These are phyloP conservation scores for Sebastes itinus DNA, from an alignment of 2,797 vertebrate species.

Conservation along the genomic window DNA sequence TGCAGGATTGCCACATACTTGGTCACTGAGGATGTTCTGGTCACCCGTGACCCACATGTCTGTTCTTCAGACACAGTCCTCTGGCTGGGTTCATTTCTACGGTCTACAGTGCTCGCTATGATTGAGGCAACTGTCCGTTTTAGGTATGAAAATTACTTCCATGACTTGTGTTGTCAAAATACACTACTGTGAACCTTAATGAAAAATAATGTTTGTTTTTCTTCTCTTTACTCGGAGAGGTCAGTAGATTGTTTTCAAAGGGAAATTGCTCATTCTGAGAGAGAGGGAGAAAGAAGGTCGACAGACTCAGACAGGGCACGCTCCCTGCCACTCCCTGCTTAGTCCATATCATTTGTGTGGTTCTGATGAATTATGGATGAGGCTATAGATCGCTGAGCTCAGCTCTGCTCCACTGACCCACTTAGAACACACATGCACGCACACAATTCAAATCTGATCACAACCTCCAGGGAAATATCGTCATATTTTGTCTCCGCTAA, in stretches of 20 bases:
- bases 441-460: slow-evolving; percentile 58
- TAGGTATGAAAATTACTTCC: not conserved
- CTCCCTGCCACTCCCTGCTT: slow-evolving; percentile 70
- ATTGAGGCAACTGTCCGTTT: not conserved
- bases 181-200: slow-evolving; percentile 5
- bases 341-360: slow-evolving; percentile 57
- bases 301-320: slow-evolving; percentile 21
- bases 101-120: not conserved
- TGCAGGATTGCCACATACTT: slow-evolving; percentile 53
- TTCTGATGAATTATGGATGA: slow-evolving; percentile 79
- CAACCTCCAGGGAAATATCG: slow-evolving; percentile 50
- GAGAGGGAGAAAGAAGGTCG: slow-evolving; percentile 15
- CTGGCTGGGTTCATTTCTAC: not conserved
- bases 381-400: slow-evolving; percentile 75
- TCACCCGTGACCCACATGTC: slow-evolving; percentile 65
- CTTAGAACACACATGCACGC: slow-evolving; percentile 56
- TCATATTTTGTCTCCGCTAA: slow-evolving; percentile 47
- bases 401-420: slow-evolving; percentile 79
- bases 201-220: slow-evolving; percentile 28
- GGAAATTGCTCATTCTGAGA: slow-evolving; percentile 54
- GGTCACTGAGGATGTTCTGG: slow-evolving; percentile 34
- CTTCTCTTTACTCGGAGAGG: not conserved
- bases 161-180: slow-evolving; percentile 16
- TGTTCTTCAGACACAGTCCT: slow-evolving; percentile 16
- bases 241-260: slow-evolving; percentile 49